Base-by-base conservation (phyloP, 2,888 invertebrate genomes). In the Nowickia ferox region DNA sequence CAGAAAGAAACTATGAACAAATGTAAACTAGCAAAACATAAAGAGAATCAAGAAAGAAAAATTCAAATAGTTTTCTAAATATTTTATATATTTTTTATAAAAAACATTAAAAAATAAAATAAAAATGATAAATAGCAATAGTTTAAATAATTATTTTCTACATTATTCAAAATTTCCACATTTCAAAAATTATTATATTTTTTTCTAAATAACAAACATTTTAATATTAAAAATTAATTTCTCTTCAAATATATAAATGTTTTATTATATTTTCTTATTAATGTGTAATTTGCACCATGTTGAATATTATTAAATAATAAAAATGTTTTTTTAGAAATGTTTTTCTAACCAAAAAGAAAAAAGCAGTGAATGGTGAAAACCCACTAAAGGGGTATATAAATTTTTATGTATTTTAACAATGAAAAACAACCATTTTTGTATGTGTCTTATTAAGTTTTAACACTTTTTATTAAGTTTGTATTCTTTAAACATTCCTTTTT, bases 61-160 rank as follows among this genome's bases (percentile, higher is more conserved):
- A 80, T 66, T 77, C 40, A 79, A 78, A 77, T 86, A 86, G 86
- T 86, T 86, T 86, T 83, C 79, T 86, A 87, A 84, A 84, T 82
- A 79, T 85, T 84, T 84, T 86, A 86, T 84, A 82, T 84, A 87
- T 87, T 84, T 81, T 87, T 87, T 84, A 84, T 75, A 81, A 78
- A 79, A 77, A 48, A 80, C 9, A 69, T 51, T 44, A 83, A 78
- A 77, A 80, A 77, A 77, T 53, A 22, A 82, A 85, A 71, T 81
- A 82, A 69, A 66, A 76, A 84, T 71, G 57, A 84, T 44, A 83
- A 65, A 72, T 82, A 77, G 69, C 61, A 81, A 68, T 65, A 78
- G 61, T 80, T 42, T 59, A 46, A 85, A 75, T 40, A 48, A 76
- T 55, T 55, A 46, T 71, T 69, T 69, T 61, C 61, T 82, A 42